These are phyloP conservation scores for Pionites leucogaster DNA, from an alignment of 2,113 vertebrate species.

Conservation along the genomic window DNA sequence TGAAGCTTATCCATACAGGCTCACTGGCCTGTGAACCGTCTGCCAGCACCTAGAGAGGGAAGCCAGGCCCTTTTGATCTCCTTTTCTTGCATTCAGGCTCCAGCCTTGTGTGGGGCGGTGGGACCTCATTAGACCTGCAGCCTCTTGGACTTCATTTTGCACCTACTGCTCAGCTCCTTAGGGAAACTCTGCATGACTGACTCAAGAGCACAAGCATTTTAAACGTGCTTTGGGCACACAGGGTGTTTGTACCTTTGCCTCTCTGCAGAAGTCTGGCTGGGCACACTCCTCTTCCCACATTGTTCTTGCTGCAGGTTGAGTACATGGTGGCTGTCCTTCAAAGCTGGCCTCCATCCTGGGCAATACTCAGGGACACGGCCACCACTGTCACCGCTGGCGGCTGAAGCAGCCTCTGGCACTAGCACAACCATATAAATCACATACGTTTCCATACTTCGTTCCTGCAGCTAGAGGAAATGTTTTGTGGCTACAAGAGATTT, in stretches of 20 bases:
- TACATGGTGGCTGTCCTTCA: accelerated
- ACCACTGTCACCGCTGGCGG: not conserved
- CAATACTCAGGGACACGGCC: not conserved
- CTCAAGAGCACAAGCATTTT: not conserved
- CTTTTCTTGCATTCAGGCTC: not conserved
- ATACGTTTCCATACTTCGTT: not conserved
- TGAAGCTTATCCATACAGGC: not conserved
- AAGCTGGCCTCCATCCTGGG: not conserved
- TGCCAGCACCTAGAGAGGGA: not conserved
- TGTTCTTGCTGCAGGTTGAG: not conserved
- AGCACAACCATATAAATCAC: not conserved
- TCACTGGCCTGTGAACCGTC: not conserved
- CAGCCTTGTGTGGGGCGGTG: not conserved
- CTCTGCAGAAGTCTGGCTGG: not conserved
- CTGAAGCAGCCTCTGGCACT: not conserved
- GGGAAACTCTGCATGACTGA: not conserved
- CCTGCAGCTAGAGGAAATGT: not conserved
- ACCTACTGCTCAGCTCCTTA: not conserved
- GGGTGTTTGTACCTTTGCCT: not conserved
- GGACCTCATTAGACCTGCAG: not conserved
- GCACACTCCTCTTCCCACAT: not conserved
- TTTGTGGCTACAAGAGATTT: not conserved
- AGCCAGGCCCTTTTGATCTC: not conserved
- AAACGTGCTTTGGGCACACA: not conserved
- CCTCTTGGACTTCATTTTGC: not conserved